Evolutionary conservation across 2,797 vertebrate species (phyloP).

Genomic region (Percopsis omiscomaycus): DNA sequence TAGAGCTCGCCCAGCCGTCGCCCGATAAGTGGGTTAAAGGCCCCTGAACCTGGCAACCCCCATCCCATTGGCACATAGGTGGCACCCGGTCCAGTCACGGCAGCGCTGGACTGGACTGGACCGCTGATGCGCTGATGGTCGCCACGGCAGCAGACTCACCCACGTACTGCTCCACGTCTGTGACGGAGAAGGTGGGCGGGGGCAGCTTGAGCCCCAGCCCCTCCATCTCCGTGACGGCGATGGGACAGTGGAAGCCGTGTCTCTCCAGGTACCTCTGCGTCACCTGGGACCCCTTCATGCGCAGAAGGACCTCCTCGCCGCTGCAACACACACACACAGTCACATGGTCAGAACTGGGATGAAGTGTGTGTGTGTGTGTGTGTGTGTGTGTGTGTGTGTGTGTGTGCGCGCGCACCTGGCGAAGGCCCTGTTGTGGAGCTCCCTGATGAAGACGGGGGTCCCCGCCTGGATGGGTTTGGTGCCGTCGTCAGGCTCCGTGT

Average conservation of each 20-base stretch:
- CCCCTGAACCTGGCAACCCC: constrained; percentile 63
- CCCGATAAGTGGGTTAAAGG: constrained; percentile 72
- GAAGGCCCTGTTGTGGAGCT: constrained; percentile 87
- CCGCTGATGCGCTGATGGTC: no score
- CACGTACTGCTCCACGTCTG: constrained; percentile 94
- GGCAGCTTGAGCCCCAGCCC: constrained; percentile 93
- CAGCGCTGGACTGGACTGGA: no score
- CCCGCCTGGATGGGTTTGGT: constrained; percentile 93
- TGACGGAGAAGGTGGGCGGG: constrained; percentile 85
- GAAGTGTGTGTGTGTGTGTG: constrained; percentile 1
- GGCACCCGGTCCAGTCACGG: constrained; percentile 41
- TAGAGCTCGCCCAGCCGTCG: constrained; percentile 57
- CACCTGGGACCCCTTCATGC: constrained; percentile 92
- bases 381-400: background rate
- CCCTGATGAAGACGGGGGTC: constrained; percentile 87
- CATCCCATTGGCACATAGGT: constrained; percentile 60
- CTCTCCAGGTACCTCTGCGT: constrained; percentile 93
- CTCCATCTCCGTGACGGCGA: constrained; percentile 88
- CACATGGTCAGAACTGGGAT: constrained; percentile 7
- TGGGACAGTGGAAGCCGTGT: constrained; percentile 91
- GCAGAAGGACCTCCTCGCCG: constrained; percentile 88
- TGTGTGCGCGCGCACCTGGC: constrained; percentile 77
- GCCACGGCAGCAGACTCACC: constrained; percentile 72
- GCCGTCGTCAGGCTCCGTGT: constrained; percentile 90
- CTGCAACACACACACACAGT: constrained; percentile 63